Conservation (phyloP, 2,797 vertebrate genomes). For the Micropoecilia bifurca region DNA sequence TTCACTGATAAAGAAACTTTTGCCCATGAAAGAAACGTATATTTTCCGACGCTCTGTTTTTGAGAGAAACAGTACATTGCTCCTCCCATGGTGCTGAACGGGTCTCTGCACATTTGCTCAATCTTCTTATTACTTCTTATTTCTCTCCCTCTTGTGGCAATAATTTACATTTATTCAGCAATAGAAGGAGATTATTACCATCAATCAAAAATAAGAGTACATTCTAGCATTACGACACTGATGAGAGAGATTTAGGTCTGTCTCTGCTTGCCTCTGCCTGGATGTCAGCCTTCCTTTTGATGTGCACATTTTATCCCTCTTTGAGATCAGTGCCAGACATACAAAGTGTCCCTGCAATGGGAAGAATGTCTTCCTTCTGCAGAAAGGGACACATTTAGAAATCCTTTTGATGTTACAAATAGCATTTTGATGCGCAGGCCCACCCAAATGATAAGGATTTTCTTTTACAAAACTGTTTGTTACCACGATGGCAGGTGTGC, state of each 20-base stretch:
- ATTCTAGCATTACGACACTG: background rate
- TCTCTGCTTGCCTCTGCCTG: slow-evolving; percentile 22
- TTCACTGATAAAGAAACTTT: slow-evolving; percentile 18
- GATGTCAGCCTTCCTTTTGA: slow-evolving; percentile 15
- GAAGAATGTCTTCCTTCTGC: slow-evolving; percentile 28
- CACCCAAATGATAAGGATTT: slow-evolving; percentile 46
- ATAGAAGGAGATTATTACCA: slow-evolving; percentile 6
- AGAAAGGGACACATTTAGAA: slow-evolving; percentile 42
- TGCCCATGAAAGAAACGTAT: slow-evolving; percentile 2
- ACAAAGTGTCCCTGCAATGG: slow-evolving; percentile 23
- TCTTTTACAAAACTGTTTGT: slow-evolving; percentile 52
- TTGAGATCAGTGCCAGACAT: slow-evolving; percentile 46
- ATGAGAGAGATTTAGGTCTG: background rate
- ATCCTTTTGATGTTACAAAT: slow-evolving; percentile 63
- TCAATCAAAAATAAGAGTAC: slow-evolving; percentile 11
- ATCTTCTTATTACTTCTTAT: background rate
- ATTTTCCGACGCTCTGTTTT: background rate
- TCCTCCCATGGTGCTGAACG: background rate
- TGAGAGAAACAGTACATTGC: background rate
- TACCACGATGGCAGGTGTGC: slow-evolving; percentile 27
- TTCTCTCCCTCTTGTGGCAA: background rate
- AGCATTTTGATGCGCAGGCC: slow-evolving; percentile 40
- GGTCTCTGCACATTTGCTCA: background rate
- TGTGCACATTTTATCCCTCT: slow-evolving; percentile 7
- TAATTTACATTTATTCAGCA: background rate